Base-by-base conservation (phyloP, 2,888 invertebrate genomes). In the Oligia strigilis region DNA sequence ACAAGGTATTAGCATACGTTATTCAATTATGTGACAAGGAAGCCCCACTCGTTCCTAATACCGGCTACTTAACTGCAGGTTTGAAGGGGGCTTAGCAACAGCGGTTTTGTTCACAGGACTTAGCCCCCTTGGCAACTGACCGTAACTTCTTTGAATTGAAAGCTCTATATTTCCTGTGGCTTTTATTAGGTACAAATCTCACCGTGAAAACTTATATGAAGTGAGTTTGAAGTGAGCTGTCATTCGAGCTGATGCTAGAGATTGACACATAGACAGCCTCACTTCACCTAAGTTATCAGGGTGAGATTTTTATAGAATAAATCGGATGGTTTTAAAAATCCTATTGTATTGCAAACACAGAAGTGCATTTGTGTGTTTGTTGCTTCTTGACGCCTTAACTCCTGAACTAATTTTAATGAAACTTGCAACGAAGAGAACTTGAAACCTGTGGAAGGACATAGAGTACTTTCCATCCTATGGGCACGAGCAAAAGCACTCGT, bases 1-100 rank as follows among this genome's bases (percentile, higher is more conserved):
- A 66, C 64, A 52, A 71, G 64, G 83, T 43, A 70, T 87, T 71
- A 87, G 29, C 78, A 75, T 78, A 46, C 73, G 49, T 84, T 82
- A 87, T 87, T 88, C 79, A 84, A 87, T 87, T 87, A 88, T 72
- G 76, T 84, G 89, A 77, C 87, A 76, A 72, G 77, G 87, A 88
- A 87, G 72, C 87, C 87, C 19, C 71, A 19, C 58, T 55, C 71
- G 81, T 70, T 40, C 70, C 40, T 86, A 78, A 83, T 78, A 73
- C 82, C 67, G 6, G 72, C 73, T 84, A 87, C 72, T 69, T 40
- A 52, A 70, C 72, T 62, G 67, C 66, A 66, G n/a, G 62, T 64
- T 75, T 11, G 49, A 70, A 66, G 67, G 75, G 78, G 52, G 72
- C 85, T 84, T 75, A 87, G 46, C n/a, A n/a, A 65, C 75, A 69